These are phyloP conservation scores for Xestia c-nigrum DNA, from an alignment of 2,888 invertebrate species.

Conservation along the genomic window DNA sequence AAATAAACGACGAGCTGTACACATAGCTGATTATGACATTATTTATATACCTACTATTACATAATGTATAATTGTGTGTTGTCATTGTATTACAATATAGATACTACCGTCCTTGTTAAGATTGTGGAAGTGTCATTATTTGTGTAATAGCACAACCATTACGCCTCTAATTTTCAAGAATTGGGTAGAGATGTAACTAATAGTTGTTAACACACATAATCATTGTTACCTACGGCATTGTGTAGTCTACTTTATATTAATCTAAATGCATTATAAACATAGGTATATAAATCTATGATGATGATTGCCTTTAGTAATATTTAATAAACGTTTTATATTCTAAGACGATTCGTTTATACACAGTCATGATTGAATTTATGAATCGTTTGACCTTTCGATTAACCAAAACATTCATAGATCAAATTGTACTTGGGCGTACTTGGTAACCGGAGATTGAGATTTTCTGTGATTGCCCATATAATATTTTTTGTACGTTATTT, in stretches of 20 bases:
- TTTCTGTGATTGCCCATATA: not conserved
- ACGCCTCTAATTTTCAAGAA: not conserved
- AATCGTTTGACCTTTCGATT: slow-evolving; percentile 4
- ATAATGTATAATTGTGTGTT: slow-evolving; percentile 29
- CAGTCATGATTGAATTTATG: slow-evolving; percentile 4
- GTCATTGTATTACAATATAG: not conserved
- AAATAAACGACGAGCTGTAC: slow-evolving; percentile 8
- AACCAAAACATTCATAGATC: slow-evolving; percentile 6
- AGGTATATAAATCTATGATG: not conserved
- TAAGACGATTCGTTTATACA: not conserved
- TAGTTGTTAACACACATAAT: too few species aligned
- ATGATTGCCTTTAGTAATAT: too few species aligned
- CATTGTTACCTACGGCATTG: too few species aligned
- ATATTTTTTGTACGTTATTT: not conserved
- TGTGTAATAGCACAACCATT: not conserved
- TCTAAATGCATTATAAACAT: too few species aligned
- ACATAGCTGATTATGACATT: slow-evolving; percentile 15
- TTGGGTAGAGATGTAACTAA: not conserved
- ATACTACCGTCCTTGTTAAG: not conserved
- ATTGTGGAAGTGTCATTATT: not conserved
- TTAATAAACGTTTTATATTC: not conserved
- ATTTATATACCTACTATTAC: slow-evolving; percentile 35
- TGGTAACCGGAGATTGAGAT: not conserved
- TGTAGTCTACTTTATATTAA: too few species aligned
- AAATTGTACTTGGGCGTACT: not conserved